These are phyloP conservation scores for Tauraco erythrolophus DNA, from an alignment of 2,113 vertebrate genomes.

Conservation along the genomic window DNA sequence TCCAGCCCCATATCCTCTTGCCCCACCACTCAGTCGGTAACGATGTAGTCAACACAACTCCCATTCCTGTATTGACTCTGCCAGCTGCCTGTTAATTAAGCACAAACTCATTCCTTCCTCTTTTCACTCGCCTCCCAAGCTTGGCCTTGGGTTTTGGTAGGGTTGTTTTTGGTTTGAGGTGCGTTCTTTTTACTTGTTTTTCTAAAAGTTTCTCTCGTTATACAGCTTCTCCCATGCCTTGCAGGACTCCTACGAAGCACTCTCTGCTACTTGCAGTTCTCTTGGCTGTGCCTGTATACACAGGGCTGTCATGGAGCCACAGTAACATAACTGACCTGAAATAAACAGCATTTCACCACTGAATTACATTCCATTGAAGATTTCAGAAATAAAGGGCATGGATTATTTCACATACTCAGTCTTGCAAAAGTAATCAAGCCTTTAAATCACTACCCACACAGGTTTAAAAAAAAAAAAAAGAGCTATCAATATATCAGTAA, in stretches of 20 bases:
- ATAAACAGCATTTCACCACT: neutral
- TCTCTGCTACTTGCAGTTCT: neutral
- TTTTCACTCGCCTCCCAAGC: neutral
- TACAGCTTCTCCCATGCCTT: neutral
- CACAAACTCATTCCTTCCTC: neutral
- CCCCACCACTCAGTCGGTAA: neutral
- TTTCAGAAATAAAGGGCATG: neutral
- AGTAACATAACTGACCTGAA: neutral
- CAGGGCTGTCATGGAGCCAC: accelerated
- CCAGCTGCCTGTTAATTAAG: neutral
- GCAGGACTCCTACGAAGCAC: neutral
- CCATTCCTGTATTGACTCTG: neutral
- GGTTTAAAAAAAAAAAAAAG: too few relatives aligned
- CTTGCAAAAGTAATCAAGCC: neutral
- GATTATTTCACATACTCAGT: neutral
- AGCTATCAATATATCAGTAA: neutral
- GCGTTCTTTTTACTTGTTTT: too few relatives aligned
- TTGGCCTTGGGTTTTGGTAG: neutral
- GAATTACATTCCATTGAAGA: neutral
- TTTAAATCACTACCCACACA: neutral
- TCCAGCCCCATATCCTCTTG: neutral
- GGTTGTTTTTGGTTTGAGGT: accelerated
- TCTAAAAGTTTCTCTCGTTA: neutral
- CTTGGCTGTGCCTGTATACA: neutral
- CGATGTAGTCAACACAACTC: neutral